These are phyloP conservation scores for Hirundo rustica DNA, from an alignment of 2,797 vertebrate genomes.

Conservation along the genomic window DNA sequence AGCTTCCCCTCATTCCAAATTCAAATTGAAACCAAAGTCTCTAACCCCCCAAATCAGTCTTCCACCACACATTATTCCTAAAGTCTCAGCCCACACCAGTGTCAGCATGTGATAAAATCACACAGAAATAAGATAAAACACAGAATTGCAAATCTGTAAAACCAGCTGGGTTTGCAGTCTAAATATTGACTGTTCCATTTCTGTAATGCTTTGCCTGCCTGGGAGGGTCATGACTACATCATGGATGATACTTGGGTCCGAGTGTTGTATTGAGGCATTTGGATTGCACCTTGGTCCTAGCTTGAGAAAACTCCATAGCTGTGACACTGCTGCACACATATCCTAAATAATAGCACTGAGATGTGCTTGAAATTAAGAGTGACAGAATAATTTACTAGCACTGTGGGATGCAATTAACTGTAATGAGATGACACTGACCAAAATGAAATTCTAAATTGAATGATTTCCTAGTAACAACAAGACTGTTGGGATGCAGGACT, in stretches of 20 bases:
- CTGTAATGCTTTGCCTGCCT: neutral
- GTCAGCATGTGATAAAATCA: neutral
- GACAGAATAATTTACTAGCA: constrained; percentile 49
- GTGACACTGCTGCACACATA: neutral
- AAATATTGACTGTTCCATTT: neutral
- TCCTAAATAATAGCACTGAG: neutral
- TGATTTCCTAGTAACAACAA: constrained; percentile 38
- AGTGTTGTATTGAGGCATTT: neutral
- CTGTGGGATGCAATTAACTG: constrained; percentile 3
- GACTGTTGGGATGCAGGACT: neutral
- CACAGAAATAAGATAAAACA: neutral
- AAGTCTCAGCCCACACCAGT: neutral
- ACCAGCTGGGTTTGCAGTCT: neutral
- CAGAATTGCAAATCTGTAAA: neutral
- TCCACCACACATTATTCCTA: neutral
- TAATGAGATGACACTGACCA: constrained; percentile 48
- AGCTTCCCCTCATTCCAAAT: neutral
- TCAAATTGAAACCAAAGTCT: neutral
- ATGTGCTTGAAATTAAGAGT: constrained; percentile 44
- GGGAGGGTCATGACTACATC: neutral
- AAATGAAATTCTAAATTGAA: constrained; percentile 54
- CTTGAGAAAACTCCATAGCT: neutral
- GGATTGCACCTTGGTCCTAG: too few species aligned
- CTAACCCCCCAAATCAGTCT: neutral
- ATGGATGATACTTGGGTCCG: neutral